These are phyloP conservation scores for Octomys mimax DNA, from an alignment of 2,797 vertebrate genomes.

Conservation along the genomic window DNA sequence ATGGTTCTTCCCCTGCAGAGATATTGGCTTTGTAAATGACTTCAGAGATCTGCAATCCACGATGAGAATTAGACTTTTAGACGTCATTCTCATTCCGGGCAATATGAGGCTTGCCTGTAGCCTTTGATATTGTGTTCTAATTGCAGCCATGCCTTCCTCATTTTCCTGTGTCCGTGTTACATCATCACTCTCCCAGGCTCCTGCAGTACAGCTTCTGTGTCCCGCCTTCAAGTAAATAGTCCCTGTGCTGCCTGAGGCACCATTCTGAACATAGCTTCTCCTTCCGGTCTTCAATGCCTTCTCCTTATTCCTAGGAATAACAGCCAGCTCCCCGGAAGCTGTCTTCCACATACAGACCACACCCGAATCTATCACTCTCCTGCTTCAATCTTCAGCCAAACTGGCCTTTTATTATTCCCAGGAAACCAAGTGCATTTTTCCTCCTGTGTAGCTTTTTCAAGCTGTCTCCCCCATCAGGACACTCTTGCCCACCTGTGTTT, in stretches of 20 bases:
- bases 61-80: neutral
- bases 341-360: too few relatives aligned
- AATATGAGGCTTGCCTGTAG: neutral
- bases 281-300: neutral
- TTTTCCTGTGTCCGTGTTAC: accelerated
- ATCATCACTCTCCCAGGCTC: neutral
- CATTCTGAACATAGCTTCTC: neutral
- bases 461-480: neutral
- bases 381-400: neutral
- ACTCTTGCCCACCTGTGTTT: neutral
- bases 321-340: neutral
- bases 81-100: neutral
- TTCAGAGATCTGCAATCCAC: constrained; percentile 28
- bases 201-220: neutral
- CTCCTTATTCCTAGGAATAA: neutral
- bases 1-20: neutral
- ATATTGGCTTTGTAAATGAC: constrained; percentile 35
- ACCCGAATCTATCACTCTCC: neutral
- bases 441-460: neutral
- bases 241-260: neutral
- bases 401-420: accelerated
- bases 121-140: neutral
- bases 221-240: neutral
- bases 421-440: neutral
- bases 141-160: neutral